phyloP scores from a whole-genome alignment of 2,888 invertebrate species.

The Epinotia ramella region DNA sequence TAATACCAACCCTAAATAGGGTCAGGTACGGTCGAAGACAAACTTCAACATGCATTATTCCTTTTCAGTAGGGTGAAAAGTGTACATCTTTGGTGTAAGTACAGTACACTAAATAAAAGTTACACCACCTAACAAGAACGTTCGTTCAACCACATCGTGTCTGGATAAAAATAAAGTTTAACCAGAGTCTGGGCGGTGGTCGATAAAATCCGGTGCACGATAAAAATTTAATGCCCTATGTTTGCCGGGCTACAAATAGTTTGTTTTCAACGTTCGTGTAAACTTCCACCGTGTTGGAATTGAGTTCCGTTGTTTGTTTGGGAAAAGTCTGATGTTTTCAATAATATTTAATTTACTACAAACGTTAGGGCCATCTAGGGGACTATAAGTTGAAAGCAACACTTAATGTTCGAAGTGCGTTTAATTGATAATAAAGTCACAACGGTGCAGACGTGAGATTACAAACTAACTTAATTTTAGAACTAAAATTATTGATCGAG shows the following conservation, averaged over 20 bases:
- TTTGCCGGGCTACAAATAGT: constrained; percentile 23
- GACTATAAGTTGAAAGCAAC: no score
- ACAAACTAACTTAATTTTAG: no score
- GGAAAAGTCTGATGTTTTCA: not conserved
- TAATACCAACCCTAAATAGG: no score
- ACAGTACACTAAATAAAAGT: not conserved
- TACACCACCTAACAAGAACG: not conserved
- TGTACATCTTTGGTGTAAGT: no score
- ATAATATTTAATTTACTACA: not conserved
- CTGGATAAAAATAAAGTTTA: constrained; percentile 26
- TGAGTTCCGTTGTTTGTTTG: not conserved
- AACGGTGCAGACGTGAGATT: no score
- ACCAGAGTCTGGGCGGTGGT: constrained; percentile 2
- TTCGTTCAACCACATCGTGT: not conserved
- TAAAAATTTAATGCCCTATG: constrained; percentile 32
- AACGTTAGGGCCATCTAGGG: no score
- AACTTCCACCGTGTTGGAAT: constrained; percentile 7
- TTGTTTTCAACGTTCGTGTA: constrained; percentile 12
- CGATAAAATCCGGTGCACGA: constrained; percentile 34
- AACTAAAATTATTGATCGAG: no score
- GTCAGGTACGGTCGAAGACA: no score
- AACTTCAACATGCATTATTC: no score
- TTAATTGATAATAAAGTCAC: no score
- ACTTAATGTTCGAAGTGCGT: no score
- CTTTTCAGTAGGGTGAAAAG: no score